These are phyloP conservation scores for Apodemia mormo DNA, from an alignment of 2,888 invertebrate species.

Conservation along the genomic window DNA sequence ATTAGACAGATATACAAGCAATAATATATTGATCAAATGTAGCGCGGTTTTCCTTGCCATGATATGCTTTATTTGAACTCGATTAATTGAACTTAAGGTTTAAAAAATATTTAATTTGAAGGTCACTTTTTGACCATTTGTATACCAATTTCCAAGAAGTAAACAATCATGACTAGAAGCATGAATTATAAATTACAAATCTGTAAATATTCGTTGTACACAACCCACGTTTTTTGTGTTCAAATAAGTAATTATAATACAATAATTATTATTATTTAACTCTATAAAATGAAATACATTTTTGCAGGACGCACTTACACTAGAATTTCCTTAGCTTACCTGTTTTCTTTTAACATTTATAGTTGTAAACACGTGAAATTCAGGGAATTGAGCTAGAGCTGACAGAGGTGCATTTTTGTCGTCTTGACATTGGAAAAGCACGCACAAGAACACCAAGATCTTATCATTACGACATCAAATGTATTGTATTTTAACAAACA, in stretches of 20 bases:
- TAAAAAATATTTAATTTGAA: not conserved
- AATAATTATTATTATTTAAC: constrained; percentile 41
- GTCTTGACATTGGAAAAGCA: not conserved
- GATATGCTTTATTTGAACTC: not conserved
- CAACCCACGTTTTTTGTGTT: constrained; percentile 54
- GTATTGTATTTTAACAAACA: not conserved
- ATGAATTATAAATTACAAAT: constrained; percentile 4
- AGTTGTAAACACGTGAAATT: constrained; percentile 31
- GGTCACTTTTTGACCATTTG: not conserved
- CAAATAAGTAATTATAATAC: constrained; percentile 38
- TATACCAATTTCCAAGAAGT: not conserved
- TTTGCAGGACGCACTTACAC: constrained; percentile 58
- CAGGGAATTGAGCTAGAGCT: constrained; percentile 46
- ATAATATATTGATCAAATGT: not conserved
- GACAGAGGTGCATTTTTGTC: constrained; percentile 44
- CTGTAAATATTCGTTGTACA: constrained; percentile 63
- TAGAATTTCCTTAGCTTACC: constrained; percentile 59
- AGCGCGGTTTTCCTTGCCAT: not conserved
- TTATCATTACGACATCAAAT: constrained; percentile 11
- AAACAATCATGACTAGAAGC: not conserved
- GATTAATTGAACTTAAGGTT: not conserved
- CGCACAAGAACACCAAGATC: not conserved
- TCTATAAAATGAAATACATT: constrained; percentile 73
- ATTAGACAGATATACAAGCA: constrained; percentile 1
- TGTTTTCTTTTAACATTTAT: constrained; percentile 58